Conservation (phyloP, 2,888 invertebrate species). For the Temnothorax ravouxi region DNA sequence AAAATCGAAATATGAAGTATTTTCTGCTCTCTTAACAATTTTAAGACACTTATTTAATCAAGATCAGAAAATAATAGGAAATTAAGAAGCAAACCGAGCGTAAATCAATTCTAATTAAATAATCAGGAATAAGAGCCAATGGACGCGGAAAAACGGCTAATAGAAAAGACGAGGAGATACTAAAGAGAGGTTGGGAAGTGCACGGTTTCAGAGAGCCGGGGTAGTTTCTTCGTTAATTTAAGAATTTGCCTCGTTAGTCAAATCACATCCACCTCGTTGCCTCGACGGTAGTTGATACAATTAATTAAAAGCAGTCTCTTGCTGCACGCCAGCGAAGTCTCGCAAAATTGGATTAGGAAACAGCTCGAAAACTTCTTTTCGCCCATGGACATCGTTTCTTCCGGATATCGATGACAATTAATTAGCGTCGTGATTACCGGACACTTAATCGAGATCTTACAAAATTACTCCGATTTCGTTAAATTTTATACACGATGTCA, state of each 20-base stretch:
- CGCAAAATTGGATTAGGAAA: slow-evolving; percentile 76
- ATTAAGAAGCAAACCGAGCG: slow-evolving; percentile 70
- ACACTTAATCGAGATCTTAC: background rate
- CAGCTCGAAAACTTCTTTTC: slow-evolving; percentile 58
- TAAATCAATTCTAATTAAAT: slow-evolving; percentile 73
- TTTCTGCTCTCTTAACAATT: background rate
- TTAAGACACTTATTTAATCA: background rate
- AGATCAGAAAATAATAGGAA: slow-evolving; percentile 65
- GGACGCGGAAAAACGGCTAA: slow-evolving; percentile 45
- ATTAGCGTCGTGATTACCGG: slow-evolving; percentile 52
- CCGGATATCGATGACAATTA: slow-evolving; percentile 79
- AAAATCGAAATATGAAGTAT: background rate
- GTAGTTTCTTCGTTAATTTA: slow-evolving; percentile 81
- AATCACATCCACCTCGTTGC: slow-evolving; percentile 83
- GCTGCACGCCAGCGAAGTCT: slow-evolving; percentile 63
- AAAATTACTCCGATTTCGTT: slow-evolving; percentile 2
- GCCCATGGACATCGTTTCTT: slow-evolving; percentile 69
- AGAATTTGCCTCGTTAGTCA: slow-evolving; percentile 85
- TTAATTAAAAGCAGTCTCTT: slow-evolving; percentile 80
- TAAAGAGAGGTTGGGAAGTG: slow-evolving; percentile 32
- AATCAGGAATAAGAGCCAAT: slow-evolving; percentile 55
- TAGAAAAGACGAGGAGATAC: slow-evolving; percentile 46
- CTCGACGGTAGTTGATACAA: slow-evolving; percentile 82
- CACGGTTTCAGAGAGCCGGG: slow-evolving; percentile 30
- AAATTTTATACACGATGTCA: background rate